Conservation (phyloP, 2,113 vertebrate genomes). For the Brachypodius melanocephalos region DNA sequence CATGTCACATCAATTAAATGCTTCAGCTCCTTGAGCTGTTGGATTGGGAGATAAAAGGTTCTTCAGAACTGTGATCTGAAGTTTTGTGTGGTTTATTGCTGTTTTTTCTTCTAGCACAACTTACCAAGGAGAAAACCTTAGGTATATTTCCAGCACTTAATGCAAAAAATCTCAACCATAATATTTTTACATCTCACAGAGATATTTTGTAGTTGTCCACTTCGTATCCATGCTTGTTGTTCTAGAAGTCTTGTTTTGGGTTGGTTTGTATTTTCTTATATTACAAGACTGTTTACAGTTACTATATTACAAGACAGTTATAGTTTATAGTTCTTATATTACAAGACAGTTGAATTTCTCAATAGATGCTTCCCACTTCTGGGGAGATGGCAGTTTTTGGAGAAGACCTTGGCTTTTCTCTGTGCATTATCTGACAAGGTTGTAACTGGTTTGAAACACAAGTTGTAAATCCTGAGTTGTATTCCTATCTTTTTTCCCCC, state of each 20-base stretch:
- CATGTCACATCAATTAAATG: background rate
- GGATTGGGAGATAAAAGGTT: conserved; percentile 6
- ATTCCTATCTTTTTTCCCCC: background rate
- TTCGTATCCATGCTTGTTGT: background rate
- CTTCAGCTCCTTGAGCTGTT: background rate
- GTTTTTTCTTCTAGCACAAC: background rate
- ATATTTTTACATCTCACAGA: background rate
- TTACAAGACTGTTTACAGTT: background rate
- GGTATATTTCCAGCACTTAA: background rate
- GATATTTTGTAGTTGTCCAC: background rate
- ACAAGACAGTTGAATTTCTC: background rate
- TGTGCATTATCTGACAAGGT: background rate
- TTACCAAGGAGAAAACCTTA: background rate
- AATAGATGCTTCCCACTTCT: background rate
- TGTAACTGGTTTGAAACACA: background rate
- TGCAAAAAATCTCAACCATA: background rate
- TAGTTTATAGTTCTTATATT: background rate
- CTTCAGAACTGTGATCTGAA: background rate
- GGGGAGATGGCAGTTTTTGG: background rate
- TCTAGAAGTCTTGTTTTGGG: background rate
- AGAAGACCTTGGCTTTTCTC: background rate
- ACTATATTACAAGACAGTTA: too few species aligned
- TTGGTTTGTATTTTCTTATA: background rate
- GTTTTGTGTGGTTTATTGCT: background rate
- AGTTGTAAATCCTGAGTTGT: background rate